Base-by-base conservation (phyloP, 2,888 invertebrate genomes). In the Acleris cristana region DNA sequence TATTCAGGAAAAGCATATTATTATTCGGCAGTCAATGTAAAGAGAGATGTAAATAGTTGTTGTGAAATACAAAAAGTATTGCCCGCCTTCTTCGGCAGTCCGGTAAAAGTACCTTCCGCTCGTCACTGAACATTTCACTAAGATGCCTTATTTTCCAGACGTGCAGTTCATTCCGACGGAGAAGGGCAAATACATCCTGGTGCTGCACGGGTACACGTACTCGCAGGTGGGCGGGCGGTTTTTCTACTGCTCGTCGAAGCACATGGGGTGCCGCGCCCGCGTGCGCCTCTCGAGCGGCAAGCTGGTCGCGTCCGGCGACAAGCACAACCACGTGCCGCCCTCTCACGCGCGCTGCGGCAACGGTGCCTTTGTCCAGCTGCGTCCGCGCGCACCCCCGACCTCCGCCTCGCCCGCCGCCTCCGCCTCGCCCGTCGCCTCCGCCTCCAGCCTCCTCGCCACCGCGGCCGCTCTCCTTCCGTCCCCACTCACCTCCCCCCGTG, bases 131-230 rank as follows among this genome's bases (percentile, higher is more conserved):
- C 40, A 40, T 12, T 40, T 40, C 1, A 40, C 40, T 40, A 69
- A 51, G 60, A 16, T 14, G 61, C 1, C 30, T 14, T 69, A 34
- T 74, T 69, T 90, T 91, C 68, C 90, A 92, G 91, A 89, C 80
- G 85, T 91, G 69, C 92, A 90, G 83, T 92, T 92, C 74, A 92
- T 92, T 69, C 92, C 91, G n/a, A 92, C 92, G 78, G 92, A 92
- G 76, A 91, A 90, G 70, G 93, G 93, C 18, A 92, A 92, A 72
- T 88, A 90, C 74, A 92, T 93, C 69, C 77, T 93, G 76, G 91
- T 92, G 75, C 83, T 92, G 71, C 84, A 86, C 49, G 92, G 92
- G 55, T 92, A 84, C 74, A 93, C 92, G 19, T 93, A 92, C 76
- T 92, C 92, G 4, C 92, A 92, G 81, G 92, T 92, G 16, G 91